A percentile compares a stretch with the other conserved stretches of the same genome.
phyloP scores from a whole-genome alignment of 2,797 vertebrate genomes.

The Sebastes melanostomus region DNA sequence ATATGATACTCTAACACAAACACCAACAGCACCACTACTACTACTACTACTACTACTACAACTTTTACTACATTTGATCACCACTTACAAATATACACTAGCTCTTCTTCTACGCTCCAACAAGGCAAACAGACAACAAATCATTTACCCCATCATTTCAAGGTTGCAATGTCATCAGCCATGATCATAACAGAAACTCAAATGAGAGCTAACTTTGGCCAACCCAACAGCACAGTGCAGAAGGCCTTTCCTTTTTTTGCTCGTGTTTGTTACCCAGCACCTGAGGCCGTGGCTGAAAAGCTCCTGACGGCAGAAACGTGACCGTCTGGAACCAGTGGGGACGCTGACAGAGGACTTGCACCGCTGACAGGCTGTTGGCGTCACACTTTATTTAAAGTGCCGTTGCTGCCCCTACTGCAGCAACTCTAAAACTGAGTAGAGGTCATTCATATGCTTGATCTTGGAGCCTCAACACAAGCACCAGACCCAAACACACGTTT shows the following conservation, averaged over 20 bases:
- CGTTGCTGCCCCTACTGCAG: not conserved
- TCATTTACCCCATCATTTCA: not conserved
- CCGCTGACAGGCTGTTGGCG: not conserved
- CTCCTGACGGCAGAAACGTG: not conserved
- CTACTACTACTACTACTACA: not conserved
- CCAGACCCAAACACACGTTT: not conserved
- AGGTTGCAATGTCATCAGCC: not conserved
- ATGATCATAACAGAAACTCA: not conserved
- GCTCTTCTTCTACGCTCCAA: not conserved
- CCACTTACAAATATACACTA: not conserved
- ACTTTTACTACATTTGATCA: too few relatives aligned
- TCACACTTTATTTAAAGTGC: not conserved
- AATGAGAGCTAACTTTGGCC: not conserved
- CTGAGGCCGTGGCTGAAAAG: not conserved
- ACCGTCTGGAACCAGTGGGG: conserved; percentile 1
- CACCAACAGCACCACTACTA: not conserved
- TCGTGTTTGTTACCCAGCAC: not conserved
- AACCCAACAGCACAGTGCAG: not conserved
- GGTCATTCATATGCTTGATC: not conserved
- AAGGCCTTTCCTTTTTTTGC: not conserved
- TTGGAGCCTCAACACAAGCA: not conserved
- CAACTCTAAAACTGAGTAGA: not conserved
- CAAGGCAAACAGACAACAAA: not conserved
- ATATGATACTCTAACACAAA: not conserved
- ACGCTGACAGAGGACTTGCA: not conserved